These are phyloP conservation scores for Dasyurus viverrinus DNA, from an alignment of 2,113 vertebrate genomes.

Conservation along the genomic window DNA sequence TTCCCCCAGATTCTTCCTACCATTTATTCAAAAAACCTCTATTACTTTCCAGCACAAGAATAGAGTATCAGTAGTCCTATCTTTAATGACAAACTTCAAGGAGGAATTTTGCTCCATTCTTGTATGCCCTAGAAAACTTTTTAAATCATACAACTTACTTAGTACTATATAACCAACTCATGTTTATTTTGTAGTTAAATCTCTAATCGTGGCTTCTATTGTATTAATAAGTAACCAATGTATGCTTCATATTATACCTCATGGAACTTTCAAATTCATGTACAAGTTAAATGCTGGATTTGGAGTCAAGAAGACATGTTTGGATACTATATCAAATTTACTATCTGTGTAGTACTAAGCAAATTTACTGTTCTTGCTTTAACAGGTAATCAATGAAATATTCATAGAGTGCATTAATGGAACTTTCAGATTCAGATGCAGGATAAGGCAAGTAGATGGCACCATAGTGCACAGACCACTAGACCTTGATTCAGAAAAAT, in stretches of 20 bases:
- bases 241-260: not conserved
- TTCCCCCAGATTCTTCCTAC: not conserved
- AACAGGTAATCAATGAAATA: not conserved
- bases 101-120: not conserved
- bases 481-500: not conserved
- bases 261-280: not conserved
- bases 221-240: not conserved
- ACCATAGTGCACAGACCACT: not conserved
- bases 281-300: not conserved
- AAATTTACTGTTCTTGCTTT: not conserved
- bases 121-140: not conserved
- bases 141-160: not conserved
- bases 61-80: not conserved
- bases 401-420: not conserved
- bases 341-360: too few relatives aligned
- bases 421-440: not conserved
- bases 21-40: not conserved
- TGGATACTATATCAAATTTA: not conserved
- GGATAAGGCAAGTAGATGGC: not conserved
- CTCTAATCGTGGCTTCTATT: not conserved
- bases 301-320: not conserved
- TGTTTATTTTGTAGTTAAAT: not conserved
- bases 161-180: not conserved
- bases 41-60: not conserved
- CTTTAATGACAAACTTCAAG: too few relatives aligned